phyloP scores from a whole-genome alignment of 2,113 vertebrate species.

The Ctenomys sociabilis region DNA sequence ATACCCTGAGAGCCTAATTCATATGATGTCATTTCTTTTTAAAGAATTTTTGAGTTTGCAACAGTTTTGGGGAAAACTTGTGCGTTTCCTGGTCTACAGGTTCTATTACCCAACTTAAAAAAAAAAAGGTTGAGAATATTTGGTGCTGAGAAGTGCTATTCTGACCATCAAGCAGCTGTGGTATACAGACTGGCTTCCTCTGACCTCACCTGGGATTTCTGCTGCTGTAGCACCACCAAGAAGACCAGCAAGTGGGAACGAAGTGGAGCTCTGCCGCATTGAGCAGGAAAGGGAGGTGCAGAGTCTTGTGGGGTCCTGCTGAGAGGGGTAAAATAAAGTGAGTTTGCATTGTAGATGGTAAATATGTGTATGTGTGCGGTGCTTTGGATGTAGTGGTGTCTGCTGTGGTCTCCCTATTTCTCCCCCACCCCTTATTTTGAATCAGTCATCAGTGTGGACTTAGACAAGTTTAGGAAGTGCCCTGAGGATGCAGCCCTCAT shows the following conservation, averaged over 20 bases:
- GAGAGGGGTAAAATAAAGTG: constrained; percentile 22
- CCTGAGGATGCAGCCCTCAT: background rate
- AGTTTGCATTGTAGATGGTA: constrained; percentile 33
- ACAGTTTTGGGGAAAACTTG: constrained; percentile 56
- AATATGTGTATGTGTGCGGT: background rate
- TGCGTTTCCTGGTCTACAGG: constrained; percentile 41
- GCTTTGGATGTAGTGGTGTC: background rate
- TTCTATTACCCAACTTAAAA: constrained; percentile 36
- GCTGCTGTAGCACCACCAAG: background rate
- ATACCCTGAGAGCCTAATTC: constrained; percentile 75
- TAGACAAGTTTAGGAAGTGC: background rate
- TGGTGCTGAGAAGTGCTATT: background rate
- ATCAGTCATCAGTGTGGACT: background rate
- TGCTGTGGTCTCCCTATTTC: background rate
- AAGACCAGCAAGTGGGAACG: background rate
- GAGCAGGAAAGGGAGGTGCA: background rate
- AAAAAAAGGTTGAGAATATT: background rate
- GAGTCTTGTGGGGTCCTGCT: background rate
- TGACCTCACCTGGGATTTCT: background rate
- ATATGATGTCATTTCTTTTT: constrained; percentile 83
- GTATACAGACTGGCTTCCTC: background rate
- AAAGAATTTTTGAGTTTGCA: constrained; percentile 67
- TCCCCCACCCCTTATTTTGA: background rate
- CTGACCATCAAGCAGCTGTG: background rate
- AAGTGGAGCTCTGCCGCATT: background rate